Percentiles rank a stretch among this genome's conserved stretches.
These are phyloP conservation scores for Microvelia longipes DNA, from an alignment of 1,140 invertebrate species.

Conservation along the genomic window DNA sequence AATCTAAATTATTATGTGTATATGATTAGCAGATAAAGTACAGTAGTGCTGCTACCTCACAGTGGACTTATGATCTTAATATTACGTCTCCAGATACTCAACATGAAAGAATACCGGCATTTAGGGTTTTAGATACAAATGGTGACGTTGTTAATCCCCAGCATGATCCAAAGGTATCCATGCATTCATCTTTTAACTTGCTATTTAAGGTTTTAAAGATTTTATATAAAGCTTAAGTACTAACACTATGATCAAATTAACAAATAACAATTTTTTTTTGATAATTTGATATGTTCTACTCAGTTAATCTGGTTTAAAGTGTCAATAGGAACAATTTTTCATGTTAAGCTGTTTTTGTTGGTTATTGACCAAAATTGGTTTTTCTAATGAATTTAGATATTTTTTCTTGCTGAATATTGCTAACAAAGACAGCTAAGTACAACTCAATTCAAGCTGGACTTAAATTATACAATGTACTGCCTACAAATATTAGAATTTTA, in stretches of 20 bases:
- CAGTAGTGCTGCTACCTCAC: neutral
- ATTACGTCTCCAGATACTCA: neutral
- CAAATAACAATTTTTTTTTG: neutral
- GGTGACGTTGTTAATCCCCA: slow-evolving; percentile 10
- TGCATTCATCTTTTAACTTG: no score
- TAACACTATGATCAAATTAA: neutral
- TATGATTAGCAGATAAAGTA: no score
- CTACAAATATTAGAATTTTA: no score
- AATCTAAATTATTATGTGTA: no score
- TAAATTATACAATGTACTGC: no score
- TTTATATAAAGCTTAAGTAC: slow-evolving; percentile 1
- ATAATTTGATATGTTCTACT: neutral
- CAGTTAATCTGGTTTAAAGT: neutral
- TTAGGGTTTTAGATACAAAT: slow-evolving; percentile 14
- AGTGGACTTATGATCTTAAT: neutral
- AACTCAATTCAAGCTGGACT: no score
- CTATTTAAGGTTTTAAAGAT: no score
- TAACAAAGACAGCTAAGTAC: no score
- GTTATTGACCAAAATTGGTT: no score
- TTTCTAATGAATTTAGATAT: no score
- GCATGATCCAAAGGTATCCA: slow-evolving; percentile 17
- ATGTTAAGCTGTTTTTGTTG: neutral
- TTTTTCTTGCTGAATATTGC: no score
- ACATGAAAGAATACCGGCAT: slow-evolving; percentile 10
- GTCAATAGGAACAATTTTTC: neutral